Base-by-base conservation (phyloP, 2,888 invertebrate genomes). In the Thereva nobilitata region DNA sequence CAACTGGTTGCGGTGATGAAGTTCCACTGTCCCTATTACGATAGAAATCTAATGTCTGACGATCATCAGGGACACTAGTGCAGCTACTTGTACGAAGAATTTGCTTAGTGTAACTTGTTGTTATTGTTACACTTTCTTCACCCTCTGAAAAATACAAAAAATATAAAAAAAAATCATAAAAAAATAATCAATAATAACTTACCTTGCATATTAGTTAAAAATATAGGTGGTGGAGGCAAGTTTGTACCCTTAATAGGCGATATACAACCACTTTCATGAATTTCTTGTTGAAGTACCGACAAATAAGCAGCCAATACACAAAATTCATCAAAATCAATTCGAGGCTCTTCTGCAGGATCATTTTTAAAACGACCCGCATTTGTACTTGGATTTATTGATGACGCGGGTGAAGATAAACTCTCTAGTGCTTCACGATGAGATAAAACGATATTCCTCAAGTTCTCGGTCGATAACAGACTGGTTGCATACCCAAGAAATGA, bases 171-270 rank as follows among this genome's bases (percentile, higher is more conserved):
- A 10, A 45, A 12, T 38, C 45, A 64, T 61, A 12, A n/a, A n/a
- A n/a, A n/a, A n/a, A n/a, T n/a, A n/a, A n/a, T n/a, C n/a, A n/a
- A n/a, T n/a, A n/a, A n/a, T n/a, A n/a, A n/a, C 9, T 53, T 38
- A 80, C 81, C 80, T 73, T 77, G 77, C 70, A 77, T 72, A 70
- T 81, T 81, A 50, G 81, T 77, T 50, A 81, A 76, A 71, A 79
- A 81, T 9, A 81, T 80, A 7, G 81, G 81, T 35, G 81, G 81
- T 12, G 81, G 81, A 45, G 81, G 80, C 63, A 81, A 76, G 75
- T 81, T 81, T 12, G 80, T 81, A 10, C 81, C 81, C 70, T 81
- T 81, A 4, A 81, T 81, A 35, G 81, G 81, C 37, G 81, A 81
- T 68, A 81, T 79, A 71, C 81, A 81, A n/a, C 80, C 80, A 69